Percentiles rank a stretch among this genome's conserved stretches.
phyloP scores from a whole-genome alignment of 2,888 invertebrate species.

The Boloria selene region DNA sequence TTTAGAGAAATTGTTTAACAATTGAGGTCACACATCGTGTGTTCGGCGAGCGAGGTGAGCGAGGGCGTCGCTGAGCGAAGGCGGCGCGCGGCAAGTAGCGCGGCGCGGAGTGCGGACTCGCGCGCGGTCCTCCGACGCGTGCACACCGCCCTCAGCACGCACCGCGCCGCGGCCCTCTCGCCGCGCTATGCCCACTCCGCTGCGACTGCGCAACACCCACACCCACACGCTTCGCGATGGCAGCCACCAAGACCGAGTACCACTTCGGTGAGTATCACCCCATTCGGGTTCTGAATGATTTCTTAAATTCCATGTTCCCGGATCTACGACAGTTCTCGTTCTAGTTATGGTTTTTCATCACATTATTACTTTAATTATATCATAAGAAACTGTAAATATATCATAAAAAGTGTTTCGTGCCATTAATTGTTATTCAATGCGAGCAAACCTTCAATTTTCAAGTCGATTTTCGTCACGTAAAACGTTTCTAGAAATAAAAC shows the following conservation, averaged over 20 bases:
- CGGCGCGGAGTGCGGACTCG: slow-evolving; percentile 46
- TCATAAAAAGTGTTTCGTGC: too few relatives aligned
- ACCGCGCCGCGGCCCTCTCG: slow-evolving; percentile 37
- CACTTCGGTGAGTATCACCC: slow-evolving; percentile 64
- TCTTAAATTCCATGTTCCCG: background rate
- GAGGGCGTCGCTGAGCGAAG: slow-evolving; percentile 10
- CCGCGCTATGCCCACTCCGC: slow-evolving; percentile 41
- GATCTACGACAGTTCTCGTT: background rate
- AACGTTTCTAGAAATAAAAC: too few relatives aligned
- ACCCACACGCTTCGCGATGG: slow-evolving; percentile 44
- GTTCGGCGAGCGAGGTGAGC: background rate
- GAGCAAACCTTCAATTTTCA: background rate
- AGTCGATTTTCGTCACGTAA: background rate
- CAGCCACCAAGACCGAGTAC: slow-evolving; percentile 63
- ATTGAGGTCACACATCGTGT: background rate
- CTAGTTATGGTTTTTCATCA: too few relatives aligned
- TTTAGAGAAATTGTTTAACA: background rate
- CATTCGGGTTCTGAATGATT: slow-evolving; percentile 8
- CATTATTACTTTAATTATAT: too few relatives aligned
- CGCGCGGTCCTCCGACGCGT: slow-evolving; percentile 58
- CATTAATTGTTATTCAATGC: too few relatives aligned
- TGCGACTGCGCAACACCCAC: slow-evolving; percentile 43
- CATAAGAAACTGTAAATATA: too few relatives aligned
- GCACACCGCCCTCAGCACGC: slow-evolving; percentile 47
- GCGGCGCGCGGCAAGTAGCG: slow-evolving; percentile 28